Conservation (phyloP, 2,888 invertebrate species). For the Callyntrura sp. region DNA sequence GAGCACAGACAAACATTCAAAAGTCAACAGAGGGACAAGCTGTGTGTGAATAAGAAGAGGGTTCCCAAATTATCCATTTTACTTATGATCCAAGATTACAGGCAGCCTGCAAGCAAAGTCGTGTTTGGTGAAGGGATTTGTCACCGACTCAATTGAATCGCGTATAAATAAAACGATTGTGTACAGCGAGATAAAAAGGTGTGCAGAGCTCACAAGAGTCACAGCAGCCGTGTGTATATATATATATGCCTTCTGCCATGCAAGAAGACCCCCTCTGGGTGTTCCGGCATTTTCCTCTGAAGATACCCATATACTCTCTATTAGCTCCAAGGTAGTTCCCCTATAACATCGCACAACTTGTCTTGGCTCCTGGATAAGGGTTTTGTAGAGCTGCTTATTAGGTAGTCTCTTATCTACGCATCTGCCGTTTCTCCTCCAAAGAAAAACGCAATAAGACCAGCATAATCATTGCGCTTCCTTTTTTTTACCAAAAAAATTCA, state of each 20-base stretch:
- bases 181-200: background rate
- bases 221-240: too few species aligned
- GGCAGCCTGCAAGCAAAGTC: background rate
- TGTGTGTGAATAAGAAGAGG: too few species aligned
- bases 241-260: background rate
- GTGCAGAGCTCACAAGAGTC: background rate
- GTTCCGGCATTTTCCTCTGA: conserved; percentile 26
- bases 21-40: too few species aligned
- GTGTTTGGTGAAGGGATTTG: conserved; percentile 55
- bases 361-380: background rate
- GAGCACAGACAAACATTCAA: too few species aligned
- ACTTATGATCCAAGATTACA: too few species aligned
- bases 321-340: too few species aligned
- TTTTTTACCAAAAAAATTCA: too few species aligned
- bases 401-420: background rate
- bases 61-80: too few species aligned
- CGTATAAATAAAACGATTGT: conserved; percentile 2
- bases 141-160: conserved; percentile 26
- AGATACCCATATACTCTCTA: too few species aligned
- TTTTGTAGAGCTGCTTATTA: background rate
- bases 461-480: too few species aligned
- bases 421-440: background rate
- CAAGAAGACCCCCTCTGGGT: conserved; percentile 6
- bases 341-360: too few species aligned
- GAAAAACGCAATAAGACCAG: background rate